phyloP scores from a whole-genome alignment of 2,888 invertebrate species.

The Lottia scabra region DNA sequence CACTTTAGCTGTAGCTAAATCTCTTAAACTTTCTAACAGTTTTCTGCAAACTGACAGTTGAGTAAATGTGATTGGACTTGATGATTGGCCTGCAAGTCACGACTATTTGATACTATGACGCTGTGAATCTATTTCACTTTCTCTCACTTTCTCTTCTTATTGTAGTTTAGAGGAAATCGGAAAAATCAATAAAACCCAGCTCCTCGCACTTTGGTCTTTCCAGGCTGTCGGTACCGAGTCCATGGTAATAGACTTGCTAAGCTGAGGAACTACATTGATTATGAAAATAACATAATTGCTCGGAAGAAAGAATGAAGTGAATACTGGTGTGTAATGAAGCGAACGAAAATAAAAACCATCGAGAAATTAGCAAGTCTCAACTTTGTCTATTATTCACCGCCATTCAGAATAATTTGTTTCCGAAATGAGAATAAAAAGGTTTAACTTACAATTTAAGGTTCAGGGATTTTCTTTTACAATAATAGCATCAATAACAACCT shows the following conservation, averaged over 20 bases:
- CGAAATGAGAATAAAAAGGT: too few species aligned
- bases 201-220: conserved; percentile 4
- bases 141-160: conserved; percentile 5
- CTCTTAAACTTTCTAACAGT: not conserved
- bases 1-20: not conserved
- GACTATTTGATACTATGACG: conserved; percentile 2
- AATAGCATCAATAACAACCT: too few species aligned
- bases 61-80: conserved; percentile 3
- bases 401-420: not conserved
- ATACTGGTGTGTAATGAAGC: not conserved
- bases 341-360: not conserved
- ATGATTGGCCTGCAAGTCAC: conserved; percentile 4
- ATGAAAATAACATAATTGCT: conserved; percentile 7
- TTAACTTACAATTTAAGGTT: too few species aligned
- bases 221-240: not conserved
- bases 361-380: not conserved
- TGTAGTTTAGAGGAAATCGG: not conserved
- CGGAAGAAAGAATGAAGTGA: not conserved
- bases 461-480: too few species aligned
- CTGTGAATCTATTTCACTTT: not conserved
- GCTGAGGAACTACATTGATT: conserved; percentile 1
- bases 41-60: not conserved
- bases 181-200: not conserved
- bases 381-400: not conserved
- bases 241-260: conserved; percentile 2